phyloP scores from a whole-genome alignment of 2,888 invertebrate genomes.

The Octodonta nipae region DNA sequence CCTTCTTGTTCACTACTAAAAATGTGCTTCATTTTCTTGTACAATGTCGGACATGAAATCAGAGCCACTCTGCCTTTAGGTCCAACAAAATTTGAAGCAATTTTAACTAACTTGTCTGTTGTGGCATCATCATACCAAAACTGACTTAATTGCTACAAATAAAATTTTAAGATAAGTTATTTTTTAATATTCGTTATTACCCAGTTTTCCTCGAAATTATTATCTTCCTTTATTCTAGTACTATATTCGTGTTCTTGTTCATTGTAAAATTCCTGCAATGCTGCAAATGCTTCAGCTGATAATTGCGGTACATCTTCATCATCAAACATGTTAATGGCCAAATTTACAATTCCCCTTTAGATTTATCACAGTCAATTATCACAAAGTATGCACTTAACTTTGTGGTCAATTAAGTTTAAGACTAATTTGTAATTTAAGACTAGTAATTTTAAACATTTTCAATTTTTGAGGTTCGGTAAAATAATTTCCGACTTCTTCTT shows the following conservation, averaged over 20 bases:
- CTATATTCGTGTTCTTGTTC: conserved; percentile 56
- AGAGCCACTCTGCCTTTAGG: conserved; percentile 58
- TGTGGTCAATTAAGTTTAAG: too few relatives aligned
- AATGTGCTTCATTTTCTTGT: conserved; percentile 48
- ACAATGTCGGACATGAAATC: conserved; percentile 80
- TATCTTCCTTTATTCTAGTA: conserved; percentile 40
- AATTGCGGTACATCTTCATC: conserved; percentile 53
- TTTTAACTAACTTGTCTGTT: conserved; percentile 53
- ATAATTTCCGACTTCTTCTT: too few relatives aligned
- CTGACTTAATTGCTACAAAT: conserved; percentile 80
- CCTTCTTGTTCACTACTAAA: conserved; percentile 22
- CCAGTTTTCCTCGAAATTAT: conserved; percentile 68
- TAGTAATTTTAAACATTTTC: too few relatives aligned
- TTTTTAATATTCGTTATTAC: conserved; percentile 35
- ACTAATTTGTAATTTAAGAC: too few relatives aligned
- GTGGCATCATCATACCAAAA: conserved; percentile 91
- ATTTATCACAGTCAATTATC: too few relatives aligned
- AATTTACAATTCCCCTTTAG: too few relatives aligned
- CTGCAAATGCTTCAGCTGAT: conserved; percentile 57
- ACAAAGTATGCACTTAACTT: too few relatives aligned
- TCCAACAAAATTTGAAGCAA: conserved; percentile 44
- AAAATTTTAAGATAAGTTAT: background rate
- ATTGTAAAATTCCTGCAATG: conserved; percentile 61
- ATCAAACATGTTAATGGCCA: too few relatives aligned
- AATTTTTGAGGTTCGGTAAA: too few relatives aligned